Evolutionary conservation across 2,797 vertebrate species (phyloP).

Genomic region (Pipistrellus nathusii): DNA sequence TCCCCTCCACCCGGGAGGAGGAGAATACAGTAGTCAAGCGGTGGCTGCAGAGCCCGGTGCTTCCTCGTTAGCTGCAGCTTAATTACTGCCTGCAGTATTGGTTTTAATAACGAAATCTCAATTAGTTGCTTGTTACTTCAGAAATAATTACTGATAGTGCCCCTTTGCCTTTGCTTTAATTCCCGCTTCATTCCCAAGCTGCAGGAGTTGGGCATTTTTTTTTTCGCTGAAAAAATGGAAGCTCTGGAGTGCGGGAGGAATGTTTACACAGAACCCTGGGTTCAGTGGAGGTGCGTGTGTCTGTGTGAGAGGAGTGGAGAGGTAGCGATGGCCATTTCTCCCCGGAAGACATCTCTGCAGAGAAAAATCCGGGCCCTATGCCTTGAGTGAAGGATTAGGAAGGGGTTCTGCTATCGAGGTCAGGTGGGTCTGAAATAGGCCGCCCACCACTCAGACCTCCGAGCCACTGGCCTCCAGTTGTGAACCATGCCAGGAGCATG

Average conservation of each 20-base stretch:
- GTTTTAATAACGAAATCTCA: constrained; percentile 77
- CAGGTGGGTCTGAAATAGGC: not conserved
- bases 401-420: not conserved
- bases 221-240: not conserved
- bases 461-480: not conserved
- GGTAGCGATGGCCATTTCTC: not conserved
- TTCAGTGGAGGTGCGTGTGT: not conserved
- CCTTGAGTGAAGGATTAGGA: not conserved
- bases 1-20: not conserved
- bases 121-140: constrained; percentile 79
- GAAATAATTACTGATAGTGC: constrained; percentile 74
- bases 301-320: not conserved
- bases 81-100: constrained; percentile 69
- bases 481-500: not conserved
- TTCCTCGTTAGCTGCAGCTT: constrained; percentile 52
- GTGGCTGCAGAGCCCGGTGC: not conserved
- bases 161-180: constrained; percentile 71
- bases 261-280: not conserved
- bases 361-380: not conserved
- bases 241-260: fast-evolving
- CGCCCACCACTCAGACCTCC: not conserved
- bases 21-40: not conserved
- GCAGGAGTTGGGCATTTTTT: not conserved
- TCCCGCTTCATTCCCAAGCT: constrained; percentile 49
- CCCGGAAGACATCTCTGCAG: not conserved